Evolutionary conservation across 2,113 vertebrate species (phyloP).

Genomic region (Lampris megalopsis): DNA sequence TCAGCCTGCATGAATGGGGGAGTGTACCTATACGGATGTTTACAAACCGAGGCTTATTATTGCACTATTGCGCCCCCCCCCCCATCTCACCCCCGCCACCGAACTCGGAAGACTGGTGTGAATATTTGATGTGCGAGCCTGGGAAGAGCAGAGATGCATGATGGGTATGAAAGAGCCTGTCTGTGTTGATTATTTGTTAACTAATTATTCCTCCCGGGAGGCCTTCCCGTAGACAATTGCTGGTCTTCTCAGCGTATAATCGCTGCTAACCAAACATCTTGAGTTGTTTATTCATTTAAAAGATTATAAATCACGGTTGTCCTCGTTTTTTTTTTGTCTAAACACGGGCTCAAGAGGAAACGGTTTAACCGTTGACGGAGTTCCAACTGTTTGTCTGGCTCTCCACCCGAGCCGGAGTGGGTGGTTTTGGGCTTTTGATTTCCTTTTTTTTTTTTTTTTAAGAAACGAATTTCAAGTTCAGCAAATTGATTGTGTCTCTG

Average conservation of each 20-base stretch:
- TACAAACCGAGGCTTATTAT: constrained; percentile 75
- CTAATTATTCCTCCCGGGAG: constrained; percentile 7
- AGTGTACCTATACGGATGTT: constrained; percentile 65
- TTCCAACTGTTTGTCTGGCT: not conserved
- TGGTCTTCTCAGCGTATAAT: not conserved
- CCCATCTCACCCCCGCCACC: constrained; percentile 53
- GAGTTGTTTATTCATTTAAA: constrained; percentile 9
- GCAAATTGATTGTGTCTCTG: constrained; percentile 5
- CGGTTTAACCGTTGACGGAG: not conserved
- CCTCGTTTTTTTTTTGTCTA: constrained; percentile 1
- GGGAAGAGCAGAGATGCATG: constrained; percentile 28
- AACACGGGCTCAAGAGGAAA: constrained; percentile 2
- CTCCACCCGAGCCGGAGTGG: not conserved
- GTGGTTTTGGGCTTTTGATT: not conserved
- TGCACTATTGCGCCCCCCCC: constrained; percentile 22
- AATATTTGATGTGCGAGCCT: constrained; percentile 65
- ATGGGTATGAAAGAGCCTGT: constrained; percentile 24
- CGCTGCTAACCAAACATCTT: not conserved
- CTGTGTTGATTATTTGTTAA: constrained; percentile 11
- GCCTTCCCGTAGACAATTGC: not conserved
- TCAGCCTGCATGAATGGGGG: constrained; percentile 37
- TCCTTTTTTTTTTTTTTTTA: not conserved
- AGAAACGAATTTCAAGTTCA: not conserved
- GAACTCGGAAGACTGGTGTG: constrained; percentile 44
- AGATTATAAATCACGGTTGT: not conserved